Evolutionary conservation across 2,113 vertebrate species (phyloP).

Genomic region (Pterocles gutturalis): DNA sequence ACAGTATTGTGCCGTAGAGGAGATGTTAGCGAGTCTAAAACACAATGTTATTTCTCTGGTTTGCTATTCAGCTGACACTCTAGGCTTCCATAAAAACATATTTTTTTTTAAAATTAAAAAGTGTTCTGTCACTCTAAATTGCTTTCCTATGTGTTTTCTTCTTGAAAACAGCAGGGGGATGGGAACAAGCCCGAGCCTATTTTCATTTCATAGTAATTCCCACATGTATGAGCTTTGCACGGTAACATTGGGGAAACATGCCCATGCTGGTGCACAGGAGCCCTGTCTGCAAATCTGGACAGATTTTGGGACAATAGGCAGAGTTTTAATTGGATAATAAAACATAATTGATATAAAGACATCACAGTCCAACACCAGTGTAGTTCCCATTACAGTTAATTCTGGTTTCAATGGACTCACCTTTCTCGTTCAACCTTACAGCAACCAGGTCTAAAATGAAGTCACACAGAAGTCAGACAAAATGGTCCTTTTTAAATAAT

Average conservation of each 20-base stretch:
- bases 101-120: constrained; percentile 60
- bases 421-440: not conserved
- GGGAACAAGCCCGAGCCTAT: constrained; percentile 50
- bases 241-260: not conserved
- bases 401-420: not conserved
- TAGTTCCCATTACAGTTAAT: not conserved
- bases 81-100: constrained; percentile 28
- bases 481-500: not conserved
- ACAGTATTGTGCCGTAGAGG: not conserved
- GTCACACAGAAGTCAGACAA: not conserved
- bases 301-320: not conserved
- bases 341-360: not conserved
- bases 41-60: not conserved
- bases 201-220: constrained; percentile 68
- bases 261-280: not conserved
- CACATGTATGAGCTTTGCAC: constrained; percentile 20
- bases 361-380: rapidly evolving
- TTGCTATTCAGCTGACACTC: not conserved
- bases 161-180: constrained; percentile 65
- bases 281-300: not conserved
- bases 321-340: not conserved
- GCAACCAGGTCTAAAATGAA: not conserved
- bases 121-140: constrained; percentile 35
- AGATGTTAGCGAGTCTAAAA: not conserved
- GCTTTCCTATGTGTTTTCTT: constrained; percentile 60